A percentile compares a stretch with the other conserved stretches of the same genome.
Evolutionary conservation across 2,888 invertebrate species (phyloP).

Genomic region (Luffia ferchaultella): DNA sequence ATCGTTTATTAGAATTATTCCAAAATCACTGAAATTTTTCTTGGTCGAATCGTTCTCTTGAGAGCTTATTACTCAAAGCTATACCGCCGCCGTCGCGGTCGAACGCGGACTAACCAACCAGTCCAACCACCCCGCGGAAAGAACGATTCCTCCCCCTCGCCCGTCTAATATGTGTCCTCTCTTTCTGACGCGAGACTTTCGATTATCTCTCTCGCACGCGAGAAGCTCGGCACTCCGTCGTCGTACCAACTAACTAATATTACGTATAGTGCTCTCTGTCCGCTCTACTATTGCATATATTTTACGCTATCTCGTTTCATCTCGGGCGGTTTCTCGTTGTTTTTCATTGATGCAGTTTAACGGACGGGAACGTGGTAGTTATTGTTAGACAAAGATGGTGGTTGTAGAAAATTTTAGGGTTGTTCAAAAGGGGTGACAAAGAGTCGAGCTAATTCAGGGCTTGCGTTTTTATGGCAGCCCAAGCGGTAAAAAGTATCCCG

Average conservation of each 20-base stretch:
- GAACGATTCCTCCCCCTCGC: slow-evolving; percentile 61
- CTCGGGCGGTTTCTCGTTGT: slow-evolving; percentile 62
- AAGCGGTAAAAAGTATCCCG: slow-evolving; percentile 64
- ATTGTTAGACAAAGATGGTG: slow-evolving; percentile 66
- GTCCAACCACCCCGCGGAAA: slow-evolving; percentile 58
- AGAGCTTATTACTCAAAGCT: slow-evolving; percentile 18
- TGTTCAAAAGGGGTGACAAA: slow-evolving; percentile 64
- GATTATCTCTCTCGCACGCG: slow-evolving; percentile 44
- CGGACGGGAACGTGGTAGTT: slow-evolving; percentile 65
- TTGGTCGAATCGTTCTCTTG: not conserved
- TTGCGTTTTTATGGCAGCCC: slow-evolving; percentile 60
- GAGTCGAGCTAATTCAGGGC: slow-evolving; percentile 66
- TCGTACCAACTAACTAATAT: slow-evolving; percentile 54
- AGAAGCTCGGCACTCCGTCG: slow-evolving; percentile 12
- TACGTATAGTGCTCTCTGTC: slow-evolving; percentile 59
- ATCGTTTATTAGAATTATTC: not conserved
- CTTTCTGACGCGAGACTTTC: slow-evolving; percentile 46
- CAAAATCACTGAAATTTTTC: not conserved
- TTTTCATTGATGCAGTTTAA: slow-evolving; percentile 66
- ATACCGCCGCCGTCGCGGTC: slow-evolving; percentile 52
- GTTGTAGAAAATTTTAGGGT: slow-evolving; percentile 61
- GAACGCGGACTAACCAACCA: slow-evolving; percentile 57
- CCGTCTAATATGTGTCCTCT: slow-evolving; percentile 58
- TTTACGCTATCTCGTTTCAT: slow-evolving; percentile 66
- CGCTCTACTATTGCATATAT: slow-evolving; percentile 62